Evolutionary conservation across 2,888 invertebrate species (phyloP), one percentile per base, ranked within the genome.

Genomic region (Melangyna quadrimaculata): DNA sequence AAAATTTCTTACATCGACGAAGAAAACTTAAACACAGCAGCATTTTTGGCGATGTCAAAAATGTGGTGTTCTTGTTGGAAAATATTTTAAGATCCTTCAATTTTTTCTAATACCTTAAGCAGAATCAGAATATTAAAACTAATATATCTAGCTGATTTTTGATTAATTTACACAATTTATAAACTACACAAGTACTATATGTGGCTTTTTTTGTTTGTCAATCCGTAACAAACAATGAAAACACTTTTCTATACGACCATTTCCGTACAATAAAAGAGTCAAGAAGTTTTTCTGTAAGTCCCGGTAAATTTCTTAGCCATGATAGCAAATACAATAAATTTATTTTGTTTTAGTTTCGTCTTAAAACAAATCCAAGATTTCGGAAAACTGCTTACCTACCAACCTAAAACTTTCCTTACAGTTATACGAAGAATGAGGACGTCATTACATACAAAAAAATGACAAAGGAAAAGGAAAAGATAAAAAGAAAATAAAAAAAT

Each of bases 331-430:
- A 53, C 51, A 53, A 53, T 53, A 53, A 14, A 27, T 27, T 27
- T 5, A 0, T 51, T 48, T 6, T 3, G 3, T 24, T 8, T 53
- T n/a, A n/a, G n/a, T n/a, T n/a, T n/a, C n/a, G n/a, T n/a, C 12
- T 14, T 45, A 45, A 19, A n/a, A 35, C 12, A 35, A 51, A 22
- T 2, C 7, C 12, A 19, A 61, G 14, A 29, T 17, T 53, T n/a
- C 9, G 24, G 6, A 48, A 63, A 55, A 70, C 45, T 65, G 61
- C 29, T 61, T n/a, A n/a, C n/a, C n/a, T n/a, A n/a, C n/a, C n/a
- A n/a, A n/a, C n/a, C n/a, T 14, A 59, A 48, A 82, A 67, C 78
- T 77, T 75, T 81, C 55, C 32, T 40, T 35, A 17, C 1, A 29
- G 9, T n/a, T n/a, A 45, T 2, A 53, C 9, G 12, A 29, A n/a